These are phyloP conservation scores for Caenorhabditis doughertyi DNA, from an alignment of 2,888 invertebrate species.

Conservation along the genomic window DNA sequence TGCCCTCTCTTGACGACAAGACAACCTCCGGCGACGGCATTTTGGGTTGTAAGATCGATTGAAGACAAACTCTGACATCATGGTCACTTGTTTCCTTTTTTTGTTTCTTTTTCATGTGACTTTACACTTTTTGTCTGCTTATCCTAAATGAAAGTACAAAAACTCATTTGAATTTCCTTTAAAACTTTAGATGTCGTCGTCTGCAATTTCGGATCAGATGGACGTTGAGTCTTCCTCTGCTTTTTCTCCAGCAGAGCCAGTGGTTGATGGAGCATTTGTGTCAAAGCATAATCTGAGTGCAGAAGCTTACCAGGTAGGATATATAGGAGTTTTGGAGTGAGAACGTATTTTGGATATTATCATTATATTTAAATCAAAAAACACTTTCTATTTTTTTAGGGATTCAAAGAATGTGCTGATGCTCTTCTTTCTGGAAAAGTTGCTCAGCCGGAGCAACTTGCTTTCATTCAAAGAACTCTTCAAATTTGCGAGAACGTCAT, in stretches of 20 bases:
- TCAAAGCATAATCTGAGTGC: slow-evolving; percentile 80
- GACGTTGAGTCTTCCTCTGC: slow-evolving; percentile 75
- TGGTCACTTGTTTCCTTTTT: slow-evolving; percentile 44
- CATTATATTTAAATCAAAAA: neutral
- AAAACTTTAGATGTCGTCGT: slow-evolving; percentile 55
- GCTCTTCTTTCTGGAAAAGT: slow-evolving; percentile 76
- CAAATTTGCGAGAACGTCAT: slow-evolving; percentile 70
- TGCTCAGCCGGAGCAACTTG: slow-evolving; percentile 70
- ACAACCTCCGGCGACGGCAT: slow-evolving; percentile 26
- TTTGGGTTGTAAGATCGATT: slow-evolving; percentile 45
- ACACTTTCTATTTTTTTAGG: slow-evolving; percentile 69
- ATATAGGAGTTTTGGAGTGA: neutral
- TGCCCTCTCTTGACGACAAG: slow-evolving; percentile 5
- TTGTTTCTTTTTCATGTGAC: slow-evolving; percentile 34
- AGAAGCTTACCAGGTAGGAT: slow-evolving; percentile 78
- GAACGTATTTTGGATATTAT: no score
- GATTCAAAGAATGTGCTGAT: slow-evolving; percentile 81
- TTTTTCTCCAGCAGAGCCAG: slow-evolving; percentile 75
- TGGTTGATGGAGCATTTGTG: slow-evolving; percentile 76
- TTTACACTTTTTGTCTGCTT: neutral
- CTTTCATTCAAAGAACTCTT: slow-evolving; percentile 74
- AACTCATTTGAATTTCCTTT: neutral
- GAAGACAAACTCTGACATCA: slow-evolving; percentile 36
- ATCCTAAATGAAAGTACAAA: neutral
- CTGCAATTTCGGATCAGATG: slow-evolving; percentile 68